A percentile compares a stretch with the other conserved stretches of the same genome.
These are phyloP conservation scores for Ophion ventricosus DNA, from an alignment of 2,888 invertebrate genomes.

Conservation along the genomic window DNA sequence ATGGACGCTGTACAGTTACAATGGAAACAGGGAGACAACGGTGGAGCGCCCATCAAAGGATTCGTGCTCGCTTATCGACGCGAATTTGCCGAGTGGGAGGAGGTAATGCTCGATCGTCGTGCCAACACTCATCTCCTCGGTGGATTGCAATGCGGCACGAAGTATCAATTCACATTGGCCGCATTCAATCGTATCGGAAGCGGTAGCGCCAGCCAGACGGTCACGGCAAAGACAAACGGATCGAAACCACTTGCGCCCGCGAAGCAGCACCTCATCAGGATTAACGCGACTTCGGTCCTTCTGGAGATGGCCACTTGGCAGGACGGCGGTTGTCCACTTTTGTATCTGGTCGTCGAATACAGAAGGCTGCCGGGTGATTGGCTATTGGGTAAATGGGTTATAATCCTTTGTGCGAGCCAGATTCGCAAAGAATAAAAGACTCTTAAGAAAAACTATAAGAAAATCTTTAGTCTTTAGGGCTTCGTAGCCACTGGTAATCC, in stretches of 20 bases:
- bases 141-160: constrained; percentile 81
- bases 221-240: constrained; percentile 82
- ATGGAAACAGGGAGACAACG: constrained; percentile 85
- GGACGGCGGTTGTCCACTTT: constrained; percentile 82
- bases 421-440: neutral
- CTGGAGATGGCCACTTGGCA: constrained; percentile 83
- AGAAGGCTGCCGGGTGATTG: constrained; percentile 79
- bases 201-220: constrained; percentile 82
- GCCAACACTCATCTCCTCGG: constrained; percentile 81
- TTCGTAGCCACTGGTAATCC: neutral
- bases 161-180: constrained; percentile 82
- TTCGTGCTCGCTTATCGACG: constrained; percentile 84
- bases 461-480: neutral
- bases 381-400: constrained; percentile 76
- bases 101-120: constrained; percentile 84
- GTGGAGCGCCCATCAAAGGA: constrained; percentile 85
- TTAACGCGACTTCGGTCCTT: constrained; percentile 81
- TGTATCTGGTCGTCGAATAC: constrained; percentile 83
- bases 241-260: constrained; percentile 80
- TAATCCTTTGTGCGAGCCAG: neutral
- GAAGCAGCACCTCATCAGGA: constrained; percentile 80
- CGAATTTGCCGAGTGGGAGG: constrained; percentile 85
- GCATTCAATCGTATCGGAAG: constrained; percentile 83
- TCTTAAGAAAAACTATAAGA: neutral
- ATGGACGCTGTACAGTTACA: constrained; percentile 85